Conservation (phyloP, 2,888 invertebrate genomes). For the Drosophila colorata region DNA sequence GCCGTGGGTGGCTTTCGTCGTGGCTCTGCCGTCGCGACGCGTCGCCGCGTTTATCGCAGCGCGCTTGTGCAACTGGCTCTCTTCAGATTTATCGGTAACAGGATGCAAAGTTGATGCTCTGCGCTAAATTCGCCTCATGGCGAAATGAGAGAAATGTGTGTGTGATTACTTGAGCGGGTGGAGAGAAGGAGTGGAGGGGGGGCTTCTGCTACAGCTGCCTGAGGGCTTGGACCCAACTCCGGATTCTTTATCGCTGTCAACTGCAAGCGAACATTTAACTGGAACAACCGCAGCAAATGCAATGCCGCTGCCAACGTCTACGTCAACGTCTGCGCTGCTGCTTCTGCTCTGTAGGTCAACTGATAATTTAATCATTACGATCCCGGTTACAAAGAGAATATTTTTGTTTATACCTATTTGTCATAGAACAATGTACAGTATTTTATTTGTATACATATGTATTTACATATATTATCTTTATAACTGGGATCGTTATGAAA, state of each 20-base stretch:
- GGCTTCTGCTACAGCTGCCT: not conserved
- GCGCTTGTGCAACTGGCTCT: slow-evolving; percentile 59
- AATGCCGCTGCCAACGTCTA: slow-evolving; percentile 12
- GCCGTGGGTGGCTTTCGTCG: slow-evolving; percentile 45
- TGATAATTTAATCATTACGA: too few relatives aligned
- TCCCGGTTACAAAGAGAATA: too few relatives aligned
- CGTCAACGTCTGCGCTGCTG: slow-evolving; percentile 16
- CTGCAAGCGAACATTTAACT: slow-evolving; percentile 41
- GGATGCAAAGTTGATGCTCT: slow-evolving; percentile 58
- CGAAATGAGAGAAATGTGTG: slow-evolving; percentile 47
- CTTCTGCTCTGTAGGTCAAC: slow-evolving; percentile 69
- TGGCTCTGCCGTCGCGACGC: slow-evolving; percentile 12
- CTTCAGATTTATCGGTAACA: slow-evolving; percentile 55
- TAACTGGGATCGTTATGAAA: too few relatives aligned
- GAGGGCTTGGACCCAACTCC: slow-evolving; percentile 32
- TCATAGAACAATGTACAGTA: too few relatives aligned
- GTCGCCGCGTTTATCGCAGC: slow-evolving; percentile 50
- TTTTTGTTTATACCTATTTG: too few relatives aligned
- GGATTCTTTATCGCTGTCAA: slow-evolving; percentile 49
- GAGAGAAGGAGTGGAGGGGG: not conserved
- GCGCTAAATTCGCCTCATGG: slow-evolving; percentile 50
- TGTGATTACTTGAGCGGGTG: not conserved
- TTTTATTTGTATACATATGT: not conserved
- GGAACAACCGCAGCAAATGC: slow-evolving; percentile 48
- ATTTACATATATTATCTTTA: too few relatives aligned